These are phyloP conservation scores for Cromileptes altivelis DNA, from an alignment of 2,113 vertebrate genomes.

Conservation along the genomic window DNA sequence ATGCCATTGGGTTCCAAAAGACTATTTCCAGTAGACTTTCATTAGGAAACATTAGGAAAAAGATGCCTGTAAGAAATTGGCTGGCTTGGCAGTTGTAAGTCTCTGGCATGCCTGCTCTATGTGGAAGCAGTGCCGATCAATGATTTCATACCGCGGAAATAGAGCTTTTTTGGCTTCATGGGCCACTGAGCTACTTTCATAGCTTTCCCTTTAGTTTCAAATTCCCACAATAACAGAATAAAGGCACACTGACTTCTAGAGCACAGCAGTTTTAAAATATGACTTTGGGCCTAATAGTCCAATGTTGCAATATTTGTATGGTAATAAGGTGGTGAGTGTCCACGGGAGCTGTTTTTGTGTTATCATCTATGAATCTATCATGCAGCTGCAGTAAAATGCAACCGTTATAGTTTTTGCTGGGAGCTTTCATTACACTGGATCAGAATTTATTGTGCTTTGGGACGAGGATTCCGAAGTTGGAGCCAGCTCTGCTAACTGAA, in stretches of 20 bases:
- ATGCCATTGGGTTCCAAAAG: too few species aligned
- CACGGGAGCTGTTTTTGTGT: slow-evolving; percentile 1
- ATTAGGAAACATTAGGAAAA: too few species aligned
- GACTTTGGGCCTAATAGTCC: not conserved
- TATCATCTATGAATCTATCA: slow-evolving; percentile 20
- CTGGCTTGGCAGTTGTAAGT: too few species aligned
- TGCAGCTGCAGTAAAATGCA: slow-evolving; percentile 19
- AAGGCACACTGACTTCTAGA: not conserved
- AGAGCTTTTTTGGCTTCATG: too few species aligned
- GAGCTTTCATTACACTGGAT: slow-evolving; percentile 38
- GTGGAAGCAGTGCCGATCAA: too few species aligned
- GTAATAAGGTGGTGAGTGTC: slow-evolving; percentile 13
- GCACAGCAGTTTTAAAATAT: not conserved
- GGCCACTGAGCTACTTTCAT: too few species aligned
- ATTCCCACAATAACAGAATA: not conserved
- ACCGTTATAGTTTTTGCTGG: not conserved
- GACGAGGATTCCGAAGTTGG: slow-evolving; percentile 24
- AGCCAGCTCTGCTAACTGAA: slow-evolving; percentile 58
- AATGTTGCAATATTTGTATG: slow-evolving; percentile 22
- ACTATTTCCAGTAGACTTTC: too few species aligned
- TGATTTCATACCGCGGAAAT: too few species aligned
- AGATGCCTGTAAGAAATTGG: too few species aligned
- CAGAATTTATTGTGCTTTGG: slow-evolving; percentile 27
- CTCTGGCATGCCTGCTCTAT: too few species aligned
- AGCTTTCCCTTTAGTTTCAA: not conserved